Base-by-base conservation (phyloP, 1,140 invertebrate species). In the Drosophila nikananu region DNA sequence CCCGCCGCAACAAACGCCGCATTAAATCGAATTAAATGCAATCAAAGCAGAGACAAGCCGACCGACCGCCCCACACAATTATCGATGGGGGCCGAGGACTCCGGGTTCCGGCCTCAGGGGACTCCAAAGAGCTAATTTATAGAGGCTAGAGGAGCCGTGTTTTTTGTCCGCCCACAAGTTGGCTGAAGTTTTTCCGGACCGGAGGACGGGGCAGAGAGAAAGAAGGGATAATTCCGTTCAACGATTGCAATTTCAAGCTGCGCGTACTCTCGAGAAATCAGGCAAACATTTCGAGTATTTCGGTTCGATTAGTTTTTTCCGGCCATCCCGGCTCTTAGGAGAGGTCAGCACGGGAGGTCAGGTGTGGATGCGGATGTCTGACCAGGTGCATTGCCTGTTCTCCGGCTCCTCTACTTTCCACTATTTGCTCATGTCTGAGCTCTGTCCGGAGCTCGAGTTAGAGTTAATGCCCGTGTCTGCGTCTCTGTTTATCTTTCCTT, bases 221-320 rank as follows among this genome's bases (percentile, higher is more conserved):
- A 23, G 62, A 58, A 63, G 32, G 76, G 65, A 78, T 79, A 79
- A 79, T 79, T 79, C 65, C 59, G 66, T 67, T 80, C 77, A 77
- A 80, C 67, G 62, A 81, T 65, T 86, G 83, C 83, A 83, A 80
- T 87, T 86, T 87, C 72, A 77, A 80, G 72, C 63, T 66, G 77
- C 68, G 76, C 73, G 80, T 65, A 87, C 84, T 89, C 84, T 87
- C 77, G 84, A 87, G 84, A 84, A 87, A 87, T 87, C 84, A 89
- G 66, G 81, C 78, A 84, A 79, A 81, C 77, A 77, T 81, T 86
- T 73, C 63, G 83, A 78, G 75, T 63, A 89, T 89, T 89, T 90
- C 59, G 70, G 63, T 84, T 90, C 84, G 81, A 89, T 90, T 89
- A 90, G 81, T 89, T 86, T 89, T 62, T 73, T 60, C 61, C 52